Evolutionary conservation across 2,888 invertebrate species (phyloP).

Genomic region (Hedya salicella): DNA sequence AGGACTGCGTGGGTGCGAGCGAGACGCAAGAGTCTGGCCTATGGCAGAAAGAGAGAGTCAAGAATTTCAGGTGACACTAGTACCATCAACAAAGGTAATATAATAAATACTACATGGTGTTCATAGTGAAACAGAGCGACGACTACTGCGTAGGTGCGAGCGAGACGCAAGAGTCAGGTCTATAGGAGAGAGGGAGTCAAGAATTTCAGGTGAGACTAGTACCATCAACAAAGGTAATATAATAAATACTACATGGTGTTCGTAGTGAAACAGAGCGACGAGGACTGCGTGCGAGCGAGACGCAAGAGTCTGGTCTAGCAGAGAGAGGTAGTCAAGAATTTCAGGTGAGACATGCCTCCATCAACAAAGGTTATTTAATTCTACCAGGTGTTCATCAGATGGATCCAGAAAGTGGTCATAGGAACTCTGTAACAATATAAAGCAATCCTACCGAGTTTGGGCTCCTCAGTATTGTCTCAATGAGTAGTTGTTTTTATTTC

Average conservation of each 20-base stretch:
- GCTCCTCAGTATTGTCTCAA: too few relatives aligned
- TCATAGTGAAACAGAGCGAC: slow-evolving; percentile 88
- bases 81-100: too few relatives aligned
- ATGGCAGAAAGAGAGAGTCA: too few relatives aligned
- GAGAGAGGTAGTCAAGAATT: slow-evolving; percentile 51
- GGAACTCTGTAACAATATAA: too few relatives aligned
- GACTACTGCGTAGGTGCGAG: slow-evolving; percentile 71
- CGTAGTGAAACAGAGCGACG: slow-evolving; percentile 87
- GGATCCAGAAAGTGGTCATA: too few relatives aligned
- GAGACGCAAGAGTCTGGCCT: too few relatives aligned
- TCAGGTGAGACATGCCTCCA: slow-evolving; percentile 47
- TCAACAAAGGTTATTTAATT: background rate
- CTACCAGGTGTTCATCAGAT: too few relatives aligned
- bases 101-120: slow-evolving; percentile 90
- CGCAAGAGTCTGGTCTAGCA: slow-evolving; percentile 27
- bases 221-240: background rate
- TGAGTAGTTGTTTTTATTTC: too few relatives aligned
- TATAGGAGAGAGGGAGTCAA: slow-evolving; percentile 50
- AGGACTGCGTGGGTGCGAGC: slow-evolving; percentile 79
- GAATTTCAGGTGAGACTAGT: slow-evolving; percentile 49
- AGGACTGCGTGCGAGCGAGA: slow-evolving; percentile 66
- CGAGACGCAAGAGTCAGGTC: slow-evolving; percentile 39
- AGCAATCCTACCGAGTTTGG: too few relatives aligned
- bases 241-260: slow-evolving; percentile 87
- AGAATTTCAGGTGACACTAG: too few relatives aligned